Percentiles rank a stretch among this genome's conserved stretches.
Evolutionary conservation across 2,888 invertebrate species (phyloP).

Genomic region (Drosophila sordidapex): DNA sequence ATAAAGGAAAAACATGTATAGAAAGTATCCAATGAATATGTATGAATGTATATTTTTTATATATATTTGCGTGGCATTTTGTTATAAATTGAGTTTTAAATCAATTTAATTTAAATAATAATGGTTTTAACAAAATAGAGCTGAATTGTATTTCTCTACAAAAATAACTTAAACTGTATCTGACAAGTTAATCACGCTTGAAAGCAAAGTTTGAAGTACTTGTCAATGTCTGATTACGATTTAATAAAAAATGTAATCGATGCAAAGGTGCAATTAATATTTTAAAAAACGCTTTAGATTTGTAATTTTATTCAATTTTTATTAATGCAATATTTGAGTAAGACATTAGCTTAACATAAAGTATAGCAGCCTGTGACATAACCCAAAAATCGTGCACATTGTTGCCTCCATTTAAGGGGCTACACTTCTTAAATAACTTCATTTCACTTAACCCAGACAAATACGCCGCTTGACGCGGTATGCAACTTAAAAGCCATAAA

Average conservation of each 20-base stretch:
- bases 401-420: not conserved
- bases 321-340: not conserved
- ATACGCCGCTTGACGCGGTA: slow-evolving; percentile 48
- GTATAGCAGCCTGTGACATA: slow-evolving; percentile 5
- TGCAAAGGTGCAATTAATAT: not conserved
- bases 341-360: slow-evolving; percentile 1
- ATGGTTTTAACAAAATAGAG: not conserved
- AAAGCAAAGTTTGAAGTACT: not conserved
- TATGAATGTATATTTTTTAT: not conserved
- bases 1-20: not conserved
- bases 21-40: not conserved
- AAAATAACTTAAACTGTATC: not conserved
- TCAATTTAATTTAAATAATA: slow-evolving; percentile 1
- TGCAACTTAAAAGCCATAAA: slow-evolving; percentile 63
- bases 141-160: not conserved
- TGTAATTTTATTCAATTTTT: no score
- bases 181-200: not conserved
- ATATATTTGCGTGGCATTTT: not conserved
- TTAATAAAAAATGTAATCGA: not conserved
- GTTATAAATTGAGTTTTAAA: not conserved
- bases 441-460: slow-evolving; percentile 51
- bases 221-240: no score
- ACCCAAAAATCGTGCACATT: not conserved
- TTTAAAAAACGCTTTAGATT: no score
- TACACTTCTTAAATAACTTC: slow-evolving; percentile 34